phyloP scores from a whole-genome alignment of 1,140 invertebrate genomes.

The Diorhabda carinulata region DNA sequence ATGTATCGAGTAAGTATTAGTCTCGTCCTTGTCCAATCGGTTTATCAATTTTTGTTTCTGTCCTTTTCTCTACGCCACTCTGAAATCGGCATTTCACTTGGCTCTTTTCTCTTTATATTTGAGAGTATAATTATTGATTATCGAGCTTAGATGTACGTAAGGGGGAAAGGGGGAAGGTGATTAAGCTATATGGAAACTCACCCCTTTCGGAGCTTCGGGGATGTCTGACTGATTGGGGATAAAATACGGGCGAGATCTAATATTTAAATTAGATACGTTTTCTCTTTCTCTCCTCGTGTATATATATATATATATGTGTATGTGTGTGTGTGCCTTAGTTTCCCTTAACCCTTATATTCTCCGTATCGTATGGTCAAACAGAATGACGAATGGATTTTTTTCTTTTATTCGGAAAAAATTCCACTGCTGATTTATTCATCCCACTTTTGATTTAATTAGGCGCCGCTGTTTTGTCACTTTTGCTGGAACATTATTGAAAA shows the following conservation, averaged over 20 bases:
- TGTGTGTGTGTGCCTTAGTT: slow-evolving; percentile 21
- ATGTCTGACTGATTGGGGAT: slow-evolving; percentile 32
- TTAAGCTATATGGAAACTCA: slow-evolving; percentile 39
- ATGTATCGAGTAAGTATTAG: slow-evolving; percentile 15
- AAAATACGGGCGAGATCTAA: slow-evolving; percentile 27
- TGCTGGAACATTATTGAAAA: background rate
- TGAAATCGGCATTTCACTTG: slow-evolving; percentile 25
- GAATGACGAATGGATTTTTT: slow-evolving; percentile 12
- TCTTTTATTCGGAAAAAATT: slow-evolving; percentile 13
- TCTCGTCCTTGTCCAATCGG: slow-evolving; percentile 4
- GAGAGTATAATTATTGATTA: slow-evolving; percentile 38
- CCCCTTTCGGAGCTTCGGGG: slow-evolving; percentile 30
- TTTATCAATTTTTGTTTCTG: slow-evolving; percentile 14
- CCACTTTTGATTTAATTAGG: slow-evolving; percentile 11
- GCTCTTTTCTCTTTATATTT: slow-evolving; percentile 37
- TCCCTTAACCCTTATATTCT: slow-evolving; percentile 15
- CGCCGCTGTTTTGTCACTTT: background rate
- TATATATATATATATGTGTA: background rate
- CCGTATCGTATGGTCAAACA: slow-evolving; percentile 10
- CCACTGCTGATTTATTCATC: slow-evolving; percentile 15
- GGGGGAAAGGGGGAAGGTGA: slow-evolving; percentile 25
- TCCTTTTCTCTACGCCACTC: slow-evolving; percentile 28
- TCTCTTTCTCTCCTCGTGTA: slow-evolving; percentile 6
- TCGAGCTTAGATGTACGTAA: slow-evolving; percentile 33
- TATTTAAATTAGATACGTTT: slow-evolving; percentile 28